These are phyloP conservation scores for Eretmocerus hayati DNA, from an alignment of 2,888 invertebrate species.

Conservation along the genomic window DNA sequence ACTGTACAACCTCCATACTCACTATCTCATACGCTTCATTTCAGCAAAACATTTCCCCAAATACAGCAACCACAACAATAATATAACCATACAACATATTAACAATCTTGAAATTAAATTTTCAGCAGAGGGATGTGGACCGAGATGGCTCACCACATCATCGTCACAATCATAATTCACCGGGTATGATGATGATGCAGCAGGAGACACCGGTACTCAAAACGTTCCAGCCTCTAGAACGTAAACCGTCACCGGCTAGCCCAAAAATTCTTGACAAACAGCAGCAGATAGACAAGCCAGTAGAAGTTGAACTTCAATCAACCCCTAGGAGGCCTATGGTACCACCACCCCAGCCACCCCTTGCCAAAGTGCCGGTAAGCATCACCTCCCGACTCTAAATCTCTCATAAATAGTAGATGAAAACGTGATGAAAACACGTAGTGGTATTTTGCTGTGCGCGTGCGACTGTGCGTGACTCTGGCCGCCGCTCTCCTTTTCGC, in stretches of 20 bases:
- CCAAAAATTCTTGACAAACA: constrained; percentile 40
- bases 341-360: constrained; percentile 46
- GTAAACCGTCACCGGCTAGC: constrained; percentile 33
- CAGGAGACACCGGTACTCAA: constrained; percentile 38
- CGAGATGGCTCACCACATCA: too few relatives aligned
- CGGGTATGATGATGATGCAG: too few relatives aligned
- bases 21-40: too few relatives aligned
- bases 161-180: constrained; percentile 1
- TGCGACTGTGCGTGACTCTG: neutral
- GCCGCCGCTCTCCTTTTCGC: neutral
- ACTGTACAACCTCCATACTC: too few relatives aligned
- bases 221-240: constrained; percentile 45
- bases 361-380: constrained; percentile 43
- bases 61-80: neutral
- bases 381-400: too few relatives aligned
- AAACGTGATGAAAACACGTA: too few relatives aligned
- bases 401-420: too few relatives aligned
- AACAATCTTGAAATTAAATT: too few relatives aligned
- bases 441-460: neutral
- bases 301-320: constrained; percentile 43
- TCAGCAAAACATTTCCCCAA: too few relatives aligned
- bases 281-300: constrained; percentile 42
- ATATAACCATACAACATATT: too few relatives aligned
- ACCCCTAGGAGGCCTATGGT: constrained; percentile 44
- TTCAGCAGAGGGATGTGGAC: too few relatives aligned